Conservation (phyloP, 2,113 vertebrate genomes). For the Macaca fascicularis region T2T-MFA8v1.1 NC_088379.1:160135501-160136000, state of each 20-base stretch:
- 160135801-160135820: not conserved
- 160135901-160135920: too few relatives aligned
- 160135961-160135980: too few relatives aligned
- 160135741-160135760: not conserved
- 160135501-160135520: not conserved
- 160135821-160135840: too few relatives aligned
- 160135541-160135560: not conserved
- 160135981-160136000: too few relatives aligned
- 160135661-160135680: not conserved
- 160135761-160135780: not conserved
- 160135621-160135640: not conserved
- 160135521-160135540: not conserved
- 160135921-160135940: too few relatives aligned
- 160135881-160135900: too few relatives aligned
- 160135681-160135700: not conserved
- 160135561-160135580: not conserved
- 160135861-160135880: too few relatives aligned
- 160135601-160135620: not conserved
- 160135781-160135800: not conserved
- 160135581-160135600: not conserved
- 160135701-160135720: not conserved
- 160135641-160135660: not conserved
- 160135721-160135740: not conserved
- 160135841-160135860: too few relatives aligned
- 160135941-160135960: too few relatives aligned